A percentile compares a stretch with the other conserved stretches of the same genome.
Conservation (phyloP, 1,140 invertebrate species). For the Cataglyphis hispanica region DNA sequence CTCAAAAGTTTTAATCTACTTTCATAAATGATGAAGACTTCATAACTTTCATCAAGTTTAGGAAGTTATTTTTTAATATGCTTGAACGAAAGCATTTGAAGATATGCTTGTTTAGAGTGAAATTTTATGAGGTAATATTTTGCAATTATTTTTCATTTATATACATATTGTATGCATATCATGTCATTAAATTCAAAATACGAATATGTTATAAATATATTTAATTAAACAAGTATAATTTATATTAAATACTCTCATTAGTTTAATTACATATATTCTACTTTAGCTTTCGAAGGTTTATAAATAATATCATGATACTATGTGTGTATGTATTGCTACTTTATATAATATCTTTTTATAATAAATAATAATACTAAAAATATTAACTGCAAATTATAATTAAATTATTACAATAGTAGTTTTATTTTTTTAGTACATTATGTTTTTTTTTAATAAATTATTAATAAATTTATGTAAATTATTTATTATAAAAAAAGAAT, state of each 20-base stretch:
- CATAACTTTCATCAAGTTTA: conserved; percentile 30
- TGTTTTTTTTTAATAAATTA: too few relatives aligned
- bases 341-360: not conserved
- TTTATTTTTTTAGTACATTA: too few relatives aligned
- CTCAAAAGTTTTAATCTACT: conserved; percentile 64
- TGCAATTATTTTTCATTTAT: not conserved
- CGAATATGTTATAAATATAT: not conserved
- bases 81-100: conserved; percentile 13
- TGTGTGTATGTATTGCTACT: too few relatives aligned
- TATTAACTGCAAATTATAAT: not conserved
- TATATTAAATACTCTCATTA: not conserved
- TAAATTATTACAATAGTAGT: too few relatives aligned
- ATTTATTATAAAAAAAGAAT: not conserved
- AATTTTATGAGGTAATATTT: not conserved
- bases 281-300: not conserved
- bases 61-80: conserved; percentile 50
- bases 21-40: conserved; percentile 27
- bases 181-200: not conserved
- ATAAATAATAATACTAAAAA: not conserved
- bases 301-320: not conserved
- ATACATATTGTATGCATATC: not conserved
- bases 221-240: not conserved
- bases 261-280: conserved; percentile 4
- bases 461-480: conserved; percentile 3
- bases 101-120: conserved; percentile 33